Conservation (phyloP, 1,140 invertebrate species). For the Notospermus geniculatus region DNA sequence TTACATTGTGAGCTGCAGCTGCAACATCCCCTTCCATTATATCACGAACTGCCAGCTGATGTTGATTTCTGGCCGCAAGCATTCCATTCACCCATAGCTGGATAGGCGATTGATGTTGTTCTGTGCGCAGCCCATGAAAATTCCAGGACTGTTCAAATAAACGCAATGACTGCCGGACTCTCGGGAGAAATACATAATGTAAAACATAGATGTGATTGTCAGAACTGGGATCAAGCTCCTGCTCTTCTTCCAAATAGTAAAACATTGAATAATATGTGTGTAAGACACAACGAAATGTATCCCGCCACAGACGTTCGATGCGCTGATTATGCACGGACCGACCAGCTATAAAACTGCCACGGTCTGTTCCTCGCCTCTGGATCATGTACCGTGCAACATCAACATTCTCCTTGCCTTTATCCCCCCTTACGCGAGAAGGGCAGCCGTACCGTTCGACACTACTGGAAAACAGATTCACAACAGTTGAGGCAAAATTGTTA, state of each 20-base stretch:
- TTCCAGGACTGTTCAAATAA: background rate
- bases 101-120: background rate
- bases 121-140: background rate
- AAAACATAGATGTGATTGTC: background rate
- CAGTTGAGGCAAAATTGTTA: background rate
- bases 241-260: background rate
- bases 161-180: background rate
- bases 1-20: too few relatives aligned
- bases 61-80: background rate
- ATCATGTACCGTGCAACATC: conserved; percentile 2
- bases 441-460: background rate
- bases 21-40: too few relatives aligned
- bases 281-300: background rate
- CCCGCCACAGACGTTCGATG: conserved; percentile 5
- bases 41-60: too few relatives aligned
- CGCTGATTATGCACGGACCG: background rate
- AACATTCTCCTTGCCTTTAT: background rate
- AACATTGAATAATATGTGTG: background rate
- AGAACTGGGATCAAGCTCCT: background rate
- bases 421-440: background rate
- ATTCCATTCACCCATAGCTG: conserved; percentile 2
- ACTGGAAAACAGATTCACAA: background rate
- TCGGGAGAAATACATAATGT: background rate
- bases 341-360: conserved; percentile 5
- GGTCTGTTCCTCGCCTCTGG: background rate